These are phyloP conservation scores for Colinus virginianus DNA, from an alignment of 2,113 vertebrate species.

Conservation along the genomic window DNA sequence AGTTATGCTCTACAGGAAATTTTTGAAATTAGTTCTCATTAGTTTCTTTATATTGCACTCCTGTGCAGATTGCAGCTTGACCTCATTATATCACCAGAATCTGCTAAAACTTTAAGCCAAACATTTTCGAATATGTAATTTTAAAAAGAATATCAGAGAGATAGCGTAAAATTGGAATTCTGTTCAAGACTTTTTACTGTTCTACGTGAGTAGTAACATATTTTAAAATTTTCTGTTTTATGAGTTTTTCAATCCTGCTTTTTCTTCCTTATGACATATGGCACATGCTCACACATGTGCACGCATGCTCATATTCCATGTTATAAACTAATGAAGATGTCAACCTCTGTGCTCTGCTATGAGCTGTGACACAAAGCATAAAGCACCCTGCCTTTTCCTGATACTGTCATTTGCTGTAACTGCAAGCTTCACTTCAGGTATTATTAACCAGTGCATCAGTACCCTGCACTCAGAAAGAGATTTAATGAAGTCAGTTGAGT, in stretches of 20 bases:
- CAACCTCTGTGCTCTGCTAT: constrained; percentile 35
- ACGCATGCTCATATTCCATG: neutral
- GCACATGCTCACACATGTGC: rapidly evolving
- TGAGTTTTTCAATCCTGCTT: neutral
- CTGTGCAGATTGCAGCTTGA: constrained; percentile 1
- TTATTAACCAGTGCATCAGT: constrained; percentile 62
- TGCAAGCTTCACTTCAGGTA: constrained; percentile 41
- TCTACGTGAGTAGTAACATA: neutral
- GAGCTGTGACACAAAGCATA: constrained; percentile 51
- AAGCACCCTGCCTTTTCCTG: constrained; percentile 37
- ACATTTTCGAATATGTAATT: neutral
- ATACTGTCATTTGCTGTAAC: constrained; percentile 53
- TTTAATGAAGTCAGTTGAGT: constrained; percentile 67
- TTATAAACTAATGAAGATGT: constrained; percentile 62
- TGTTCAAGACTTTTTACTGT: neutral
- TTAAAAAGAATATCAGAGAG: neutral
- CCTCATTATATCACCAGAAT: neutral
- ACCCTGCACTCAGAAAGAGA: constrained; percentile 47
- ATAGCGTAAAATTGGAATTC: neutral
- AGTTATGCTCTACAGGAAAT: constrained; percentile 32
- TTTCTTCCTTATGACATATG: neutral
- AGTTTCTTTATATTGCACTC: neutral
- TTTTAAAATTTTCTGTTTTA: neutral
- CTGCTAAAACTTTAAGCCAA: neutral
- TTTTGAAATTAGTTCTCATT: constrained; percentile 31